Conservation (phyloP, 2,113 vertebrate genomes). For the Salvelinus sp. region DNA sequence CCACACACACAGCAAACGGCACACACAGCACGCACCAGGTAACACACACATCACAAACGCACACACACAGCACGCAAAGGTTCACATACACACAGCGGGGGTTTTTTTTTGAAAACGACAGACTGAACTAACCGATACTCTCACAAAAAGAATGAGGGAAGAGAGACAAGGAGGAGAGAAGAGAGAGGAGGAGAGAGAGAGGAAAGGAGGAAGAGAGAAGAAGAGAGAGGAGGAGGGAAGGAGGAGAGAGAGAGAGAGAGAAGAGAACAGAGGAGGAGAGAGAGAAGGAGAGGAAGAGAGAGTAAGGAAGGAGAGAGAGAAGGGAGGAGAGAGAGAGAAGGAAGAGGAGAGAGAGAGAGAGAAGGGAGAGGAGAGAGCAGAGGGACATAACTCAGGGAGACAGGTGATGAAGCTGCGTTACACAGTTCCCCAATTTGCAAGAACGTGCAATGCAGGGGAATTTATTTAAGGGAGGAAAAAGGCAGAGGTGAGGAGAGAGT, state of each 20-base stretch:
- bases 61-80: slow-evolving; percentile 1
- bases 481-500: too few relatives aligned
- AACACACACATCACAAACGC: too few relatives aligned
- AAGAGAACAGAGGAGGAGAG: too few relatives aligned
- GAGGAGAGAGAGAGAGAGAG: slow-evolving; percentile 25
- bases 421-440: too few relatives aligned
- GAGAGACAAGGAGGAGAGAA: slow-evolving; percentile 18
- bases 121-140: slow-evolving; percentile 47
- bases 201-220: too few relatives aligned
- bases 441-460: too few relatives aligned
- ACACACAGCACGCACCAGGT: neutral
- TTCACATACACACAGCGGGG: slow-evolving; percentile 27
- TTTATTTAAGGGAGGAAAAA: too few relatives aligned
- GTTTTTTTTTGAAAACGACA: slow-evolving; percentile 69
- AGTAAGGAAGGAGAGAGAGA: slow-evolving; percentile 16
- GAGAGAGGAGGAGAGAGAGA: slow-evolving; percentile 14
- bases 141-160: slow-evolving; percentile 39
- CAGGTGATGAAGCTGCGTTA: too few relatives aligned
- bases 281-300: slow-evolving; percentile 6
- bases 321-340: neutral
- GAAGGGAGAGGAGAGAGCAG: too few relatives aligned
- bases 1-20: slow-evolving; percentile 37
- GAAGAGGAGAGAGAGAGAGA: too few relatives aligned
- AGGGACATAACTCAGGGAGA: too few relatives aligned
- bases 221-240: slow-evolving; percentile 13